A percentile compares a stretch with the other conserved stretches of the same genome.
Evolutionary conservation across 64 coral and sea anemone genomes (phyloP).

Genomic region (Stichodactyla helianthus): DNA sequence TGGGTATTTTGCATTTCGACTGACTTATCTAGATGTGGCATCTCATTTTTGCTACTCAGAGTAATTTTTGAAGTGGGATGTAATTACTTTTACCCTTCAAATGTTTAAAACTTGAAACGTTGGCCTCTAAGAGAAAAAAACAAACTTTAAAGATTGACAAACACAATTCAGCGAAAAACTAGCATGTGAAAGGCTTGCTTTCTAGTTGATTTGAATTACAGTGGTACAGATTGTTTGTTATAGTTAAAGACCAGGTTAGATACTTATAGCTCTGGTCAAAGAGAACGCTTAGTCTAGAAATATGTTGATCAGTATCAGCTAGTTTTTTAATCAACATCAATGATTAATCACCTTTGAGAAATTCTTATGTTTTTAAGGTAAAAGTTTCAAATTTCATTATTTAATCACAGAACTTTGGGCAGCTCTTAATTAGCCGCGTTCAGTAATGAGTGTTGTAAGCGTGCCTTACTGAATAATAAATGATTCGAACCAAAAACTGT

Average conservation of each 20-base stretch:
- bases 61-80: not conserved
- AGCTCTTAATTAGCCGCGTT: not conserved
- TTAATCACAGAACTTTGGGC: not conserved
- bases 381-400: conserved; percentile 1
- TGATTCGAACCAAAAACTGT: not conserved
- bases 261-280: not conserved
- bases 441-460: not conserved
- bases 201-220: too few relatives aligned
- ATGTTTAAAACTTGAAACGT: not conserved
- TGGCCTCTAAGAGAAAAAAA: not conserved
- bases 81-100: not conserved
- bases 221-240: too few relatives aligned
- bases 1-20: not conserved
- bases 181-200: too few relatives aligned
- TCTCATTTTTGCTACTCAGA: not conserved
- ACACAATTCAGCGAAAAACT: not conserved
- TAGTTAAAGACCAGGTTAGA: not conserved
- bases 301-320: too few relatives aligned
- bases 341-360: not conserved
- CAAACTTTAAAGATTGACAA: not conserved
- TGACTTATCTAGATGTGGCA: not conserved
- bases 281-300: too few relatives aligned
- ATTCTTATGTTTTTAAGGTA: not conserved
- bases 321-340: not conserved
- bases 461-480: not conserved